Evolutionary conservation across 2,797 vertebrate genomes (phyloP).

Genomic region (Pantherophis vulpinus): DNA sequence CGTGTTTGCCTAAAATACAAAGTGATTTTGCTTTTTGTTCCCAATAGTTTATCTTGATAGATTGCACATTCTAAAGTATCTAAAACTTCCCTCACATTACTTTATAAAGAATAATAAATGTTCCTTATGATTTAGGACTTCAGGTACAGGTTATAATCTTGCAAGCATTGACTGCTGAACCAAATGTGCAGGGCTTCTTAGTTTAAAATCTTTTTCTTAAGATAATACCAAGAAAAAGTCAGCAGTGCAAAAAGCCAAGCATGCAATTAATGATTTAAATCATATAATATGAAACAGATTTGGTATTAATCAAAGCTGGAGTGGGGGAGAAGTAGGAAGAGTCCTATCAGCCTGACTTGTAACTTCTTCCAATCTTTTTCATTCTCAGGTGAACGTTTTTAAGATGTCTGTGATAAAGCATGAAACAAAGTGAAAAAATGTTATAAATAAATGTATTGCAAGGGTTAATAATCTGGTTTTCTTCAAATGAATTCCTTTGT

Average conservation of each 20-base stretch:
- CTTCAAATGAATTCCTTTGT: neutral
- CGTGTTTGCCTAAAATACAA: neutral
- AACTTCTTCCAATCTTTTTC: neutral
- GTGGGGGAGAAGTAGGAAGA: neutral
- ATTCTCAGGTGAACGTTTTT: neutral
- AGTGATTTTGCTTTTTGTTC: neutral
- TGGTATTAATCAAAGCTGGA: neutral
- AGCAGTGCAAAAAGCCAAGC: neutral
- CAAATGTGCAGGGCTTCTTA: neutral
- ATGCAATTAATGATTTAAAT: neutral
- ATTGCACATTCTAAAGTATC: neutral
- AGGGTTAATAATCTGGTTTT: neutral
- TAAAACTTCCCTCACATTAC: neutral
- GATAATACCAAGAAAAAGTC: neutral
- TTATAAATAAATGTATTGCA: neutral
- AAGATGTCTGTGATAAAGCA: neutral
- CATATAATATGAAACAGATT: neutral
- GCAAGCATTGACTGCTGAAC: neutral
- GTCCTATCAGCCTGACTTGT: neutral
- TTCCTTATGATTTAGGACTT: neutral
- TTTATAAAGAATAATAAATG: neutral
- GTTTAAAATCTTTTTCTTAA: neutral
- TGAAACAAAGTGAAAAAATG: neutral
- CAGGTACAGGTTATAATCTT: neutral
- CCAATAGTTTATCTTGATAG: neutral